These are phyloP conservation scores for Isurus oxyrinchus DNA, from an alignment of 2,113 vertebrate species.

Conservation along the genomic window DNA sequence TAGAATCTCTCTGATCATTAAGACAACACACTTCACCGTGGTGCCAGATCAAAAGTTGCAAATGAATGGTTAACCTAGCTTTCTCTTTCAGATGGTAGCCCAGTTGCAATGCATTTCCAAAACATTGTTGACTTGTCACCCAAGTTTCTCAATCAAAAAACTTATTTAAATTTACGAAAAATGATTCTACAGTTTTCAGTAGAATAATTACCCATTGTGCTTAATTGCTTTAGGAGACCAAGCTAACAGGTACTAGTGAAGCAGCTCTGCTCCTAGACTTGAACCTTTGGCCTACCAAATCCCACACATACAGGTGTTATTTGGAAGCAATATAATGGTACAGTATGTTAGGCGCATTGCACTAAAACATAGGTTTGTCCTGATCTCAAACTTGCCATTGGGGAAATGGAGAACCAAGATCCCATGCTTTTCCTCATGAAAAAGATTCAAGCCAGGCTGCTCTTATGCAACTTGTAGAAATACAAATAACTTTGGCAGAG, in stretches of 20 bases:
- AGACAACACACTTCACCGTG: neutral
- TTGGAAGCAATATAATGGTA: neutral
- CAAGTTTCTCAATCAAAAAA: constrained; percentile 4
- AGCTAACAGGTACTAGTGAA: neutral
- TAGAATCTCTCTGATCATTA: neutral
- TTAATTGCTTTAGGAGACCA: neutral
- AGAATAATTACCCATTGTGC: neutral
- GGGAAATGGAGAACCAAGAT: neutral
- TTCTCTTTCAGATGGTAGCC: neutral
- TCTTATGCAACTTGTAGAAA: neutral
- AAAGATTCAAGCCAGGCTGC: neutral
- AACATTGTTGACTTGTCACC: neutral
- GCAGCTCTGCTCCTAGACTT: neutral
- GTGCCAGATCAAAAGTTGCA: neutral
- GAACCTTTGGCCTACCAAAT: neutral
- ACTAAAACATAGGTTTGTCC: neutral
- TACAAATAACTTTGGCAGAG: neutral
- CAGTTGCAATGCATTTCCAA: constrained; percentile 9
- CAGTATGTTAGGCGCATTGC: neutral
- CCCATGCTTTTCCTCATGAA: neutral
- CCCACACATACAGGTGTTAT: neutral
- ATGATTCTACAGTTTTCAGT: neutral
- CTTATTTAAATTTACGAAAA: neutral
- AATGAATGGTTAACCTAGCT: neutral
- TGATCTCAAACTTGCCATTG: neutral